Base-by-base conservation (phyloP, 2,888 invertebrate species). In the Lithophane leautieri region DNA sequence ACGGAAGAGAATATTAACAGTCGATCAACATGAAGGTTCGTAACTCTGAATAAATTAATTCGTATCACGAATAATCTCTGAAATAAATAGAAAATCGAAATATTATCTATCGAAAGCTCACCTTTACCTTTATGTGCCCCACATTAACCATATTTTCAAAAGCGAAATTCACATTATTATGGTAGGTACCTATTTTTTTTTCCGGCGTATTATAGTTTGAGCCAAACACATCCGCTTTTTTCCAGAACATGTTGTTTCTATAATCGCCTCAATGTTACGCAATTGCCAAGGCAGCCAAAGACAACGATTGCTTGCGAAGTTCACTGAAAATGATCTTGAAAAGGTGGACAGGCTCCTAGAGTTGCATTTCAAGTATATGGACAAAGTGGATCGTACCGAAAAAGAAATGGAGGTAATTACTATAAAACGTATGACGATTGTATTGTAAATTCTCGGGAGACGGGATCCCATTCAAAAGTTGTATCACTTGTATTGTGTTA, bases 261-360 rank as follows among this genome's bases (percentile, higher is more conserved):
- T 99, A 79, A 98, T 99, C 89, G 98, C 99, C 0, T 99, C 99
- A 54, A 98, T 99, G 98, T 94, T 99, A 83, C 97, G 98, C 80
- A 99, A 99, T 93, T 99, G 99, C 92, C 98, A 98, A 88, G 99
- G 99, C 1, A 97, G 98, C 11, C 99, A 99, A 90, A 97, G 99
- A 50, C 98, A 99, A 92, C 96, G 99, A 78, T 96, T 99, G 72
- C 95, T 99, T 25, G 98, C 98, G 86, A 99, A 99, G 96, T 99
- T 99, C 93, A 98, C 98, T 0, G 99, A 99, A 95, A 99, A 99
- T 91, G 99, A 99, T 93, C 98, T 99, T 89, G 99, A 99, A 94
- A 99, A 99, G 96, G 99, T 99, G 0, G 99, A 99, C 94, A 97
- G 99, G 80, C 97, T 99, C 62, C 97, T 99, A 92, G 99, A 99